Evolutionary conservation across 1,140 invertebrate genomes (phyloP).

Genomic region (Phocides pigmalion): DNA sequence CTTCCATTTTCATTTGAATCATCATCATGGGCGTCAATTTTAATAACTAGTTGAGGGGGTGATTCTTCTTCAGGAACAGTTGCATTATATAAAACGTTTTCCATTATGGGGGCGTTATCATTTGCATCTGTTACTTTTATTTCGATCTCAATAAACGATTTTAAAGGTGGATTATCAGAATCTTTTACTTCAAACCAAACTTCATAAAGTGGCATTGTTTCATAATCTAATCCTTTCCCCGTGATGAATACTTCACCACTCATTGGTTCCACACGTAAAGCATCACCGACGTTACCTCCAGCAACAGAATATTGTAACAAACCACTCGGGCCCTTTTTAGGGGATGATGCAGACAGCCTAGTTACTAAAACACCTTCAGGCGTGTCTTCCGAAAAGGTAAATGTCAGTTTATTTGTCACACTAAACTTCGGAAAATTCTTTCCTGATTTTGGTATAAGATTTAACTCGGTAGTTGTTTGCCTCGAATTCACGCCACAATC

Average conservation of each 20-base stretch:
- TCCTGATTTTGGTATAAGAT: constrained; percentile 88
- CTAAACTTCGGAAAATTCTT: constrained; percentile 91
- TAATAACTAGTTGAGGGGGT: constrained; percentile 90
- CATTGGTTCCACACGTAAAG: constrained; percentile 90
- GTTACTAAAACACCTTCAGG: constrained; percentile 89
- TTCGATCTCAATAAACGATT: constrained; percentile 89
- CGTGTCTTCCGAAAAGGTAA: constrained; percentile 92
- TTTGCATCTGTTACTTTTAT: constrained; percentile 96
- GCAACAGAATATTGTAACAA: constrained; percentile 93
- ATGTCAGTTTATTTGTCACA: constrained; percentile 87
- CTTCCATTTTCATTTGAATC: constrained; percentile 95
- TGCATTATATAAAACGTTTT: constrained; percentile 91
- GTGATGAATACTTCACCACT: constrained; percentile 92
- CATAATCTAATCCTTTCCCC: constrained; percentile 93
- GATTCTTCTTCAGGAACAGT: constrained; percentile 93
- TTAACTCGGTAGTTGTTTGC: constrained; percentile 87
- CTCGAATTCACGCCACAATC: constrained; percentile 87
- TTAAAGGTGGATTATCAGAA: constrained; percentile 90
- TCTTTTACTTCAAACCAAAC: constrained; percentile 97
- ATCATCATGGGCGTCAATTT: constrained; percentile 92
- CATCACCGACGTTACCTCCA: constrained; percentile 95
- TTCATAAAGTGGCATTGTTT: constrained; percentile 92
- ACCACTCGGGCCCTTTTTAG: constrained; percentile 88
- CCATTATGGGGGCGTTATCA: constrained; percentile 94
- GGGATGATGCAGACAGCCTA: constrained; percentile 88